Evolutionary conservation across 1,140 invertebrate genomes (phyloP).

Genomic region (Drosophila lacertosa): DNA sequence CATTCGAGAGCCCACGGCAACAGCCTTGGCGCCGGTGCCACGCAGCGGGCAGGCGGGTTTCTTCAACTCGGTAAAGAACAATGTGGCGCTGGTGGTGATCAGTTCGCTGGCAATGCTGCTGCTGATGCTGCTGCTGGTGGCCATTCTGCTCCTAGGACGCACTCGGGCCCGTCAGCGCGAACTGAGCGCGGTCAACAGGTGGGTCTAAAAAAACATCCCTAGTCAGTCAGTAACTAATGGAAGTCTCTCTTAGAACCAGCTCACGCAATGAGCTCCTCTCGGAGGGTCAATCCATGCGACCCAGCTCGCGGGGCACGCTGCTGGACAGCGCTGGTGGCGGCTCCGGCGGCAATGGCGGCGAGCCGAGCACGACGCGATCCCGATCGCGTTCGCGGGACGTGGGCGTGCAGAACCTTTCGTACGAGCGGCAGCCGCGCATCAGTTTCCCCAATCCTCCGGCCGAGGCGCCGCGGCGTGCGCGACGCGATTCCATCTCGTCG

Average conservation of each 20-base stretch:
- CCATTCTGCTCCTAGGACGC: slow-evolving; percentile 86
- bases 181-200: slow-evolving; percentile 67
- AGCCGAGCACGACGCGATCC: slow-evolving; percentile 54
- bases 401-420: slow-evolving; percentile 73
- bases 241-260: slow-evolving; percentile 65
- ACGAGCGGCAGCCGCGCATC: slow-evolving; percentile 71
- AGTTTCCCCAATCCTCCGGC: slow-evolving; percentile 66
- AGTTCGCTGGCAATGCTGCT: slow-evolving; percentile 86
- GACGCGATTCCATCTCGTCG: slow-evolving; percentile 72
- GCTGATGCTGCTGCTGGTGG: slow-evolving; percentile 87
- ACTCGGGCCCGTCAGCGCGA: slow-evolving; percentile 86
- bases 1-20: slow-evolving; percentile 86
- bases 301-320: slow-evolving; percentile 61
- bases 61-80: slow-evolving; percentile 85
- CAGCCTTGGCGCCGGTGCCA: slow-evolving; percentile 87
- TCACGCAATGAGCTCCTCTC: slow-evolving; percentile 78
- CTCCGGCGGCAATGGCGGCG: slow-evolving; percentile 32
- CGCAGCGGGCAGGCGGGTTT: slow-evolving; percentile 87
- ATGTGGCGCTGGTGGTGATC: slow-evolving; percentile 78
- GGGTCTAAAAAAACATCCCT: background rate
- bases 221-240: too few relatives aligned
- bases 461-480: slow-evolving; percentile 33
- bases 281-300: slow-evolving; percentile 68
- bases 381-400: slow-evolving; percentile 56
- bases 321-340: slow-evolving; percentile 38